A percentile compares a stretch with the other conserved stretches of the same genome.
Conservation (phyloP, 2,888 invertebrate genomes). For the Ischnus inquisitorius region DNA sequence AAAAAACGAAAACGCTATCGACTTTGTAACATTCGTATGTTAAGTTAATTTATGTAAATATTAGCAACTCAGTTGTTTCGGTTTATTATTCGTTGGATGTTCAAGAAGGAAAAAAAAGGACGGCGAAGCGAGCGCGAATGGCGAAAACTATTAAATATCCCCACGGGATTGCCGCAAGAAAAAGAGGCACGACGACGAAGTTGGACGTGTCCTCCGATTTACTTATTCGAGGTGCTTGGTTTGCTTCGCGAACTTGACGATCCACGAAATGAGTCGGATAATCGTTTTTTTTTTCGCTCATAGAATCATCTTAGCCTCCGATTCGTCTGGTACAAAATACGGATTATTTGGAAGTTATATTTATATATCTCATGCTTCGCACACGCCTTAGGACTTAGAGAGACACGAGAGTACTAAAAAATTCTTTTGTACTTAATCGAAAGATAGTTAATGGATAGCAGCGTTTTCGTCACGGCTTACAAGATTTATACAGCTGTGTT, state of each 20-base stretch:
- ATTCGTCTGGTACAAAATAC: conserved; percentile 74
- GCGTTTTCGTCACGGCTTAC: conserved; percentile 69
- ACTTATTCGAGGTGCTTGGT: conserved; percentile 62
- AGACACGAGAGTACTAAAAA: conserved; percentile 73
- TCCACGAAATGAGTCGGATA: conserved; percentile 40
- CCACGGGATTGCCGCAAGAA: conserved; percentile 4
- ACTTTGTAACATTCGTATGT: conserved; percentile 76
- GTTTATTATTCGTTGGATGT: conserved; percentile 55
- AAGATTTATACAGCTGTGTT: conserved; percentile 62
- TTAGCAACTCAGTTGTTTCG: conserved; percentile 76
- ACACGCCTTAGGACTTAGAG: conserved; percentile 77
- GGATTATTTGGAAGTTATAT: conserved; percentile 71
- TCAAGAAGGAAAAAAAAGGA: conserved; percentile 32
- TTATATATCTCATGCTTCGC: conserved; percentile 76
- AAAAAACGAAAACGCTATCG: conserved; percentile 71
- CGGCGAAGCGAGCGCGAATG: conserved; percentile 41
- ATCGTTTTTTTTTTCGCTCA: conserved; percentile 39
- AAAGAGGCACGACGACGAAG: conserved; percentile 23
- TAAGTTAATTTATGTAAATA: conserved; percentile 81
- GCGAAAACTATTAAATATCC: conserved; percentile 3
- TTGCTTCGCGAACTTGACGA: conserved; percentile 50
- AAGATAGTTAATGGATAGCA: conserved; percentile 65
- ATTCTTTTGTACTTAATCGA: conserved; percentile 84
- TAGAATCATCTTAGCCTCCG: conserved; percentile 53
- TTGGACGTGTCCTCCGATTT: conserved; percentile 45